Evolutionary conservation across 2,797 vertebrate species (phyloP), one percentile per base, ranked within the genome.

Genomic region (Pseudotriccus pelzelni): DNA sequence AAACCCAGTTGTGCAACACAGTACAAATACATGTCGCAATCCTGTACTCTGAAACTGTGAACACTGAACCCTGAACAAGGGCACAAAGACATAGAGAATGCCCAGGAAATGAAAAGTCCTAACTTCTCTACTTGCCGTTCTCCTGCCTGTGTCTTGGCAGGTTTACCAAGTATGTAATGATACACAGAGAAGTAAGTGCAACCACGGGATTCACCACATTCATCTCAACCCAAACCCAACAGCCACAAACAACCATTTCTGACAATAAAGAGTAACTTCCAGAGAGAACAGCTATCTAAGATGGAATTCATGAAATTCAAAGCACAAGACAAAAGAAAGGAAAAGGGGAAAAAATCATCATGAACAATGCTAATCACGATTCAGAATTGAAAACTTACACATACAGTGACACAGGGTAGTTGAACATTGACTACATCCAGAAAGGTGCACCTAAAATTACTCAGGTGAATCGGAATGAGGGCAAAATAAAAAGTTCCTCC

Each of bases 1-100:
- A 74, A 91, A 91, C 50, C 18, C 56, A 50, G 59, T 94, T 95
- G 91, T 88, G 95, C 83, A 94, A 90, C 22, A 28, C 47, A 79
- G 50, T 36, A 52, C 2, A 1, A 78, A 62, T 39, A 59, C 17
- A 27, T 86, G 91, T 86, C 1, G 86, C 90, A 96, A 94, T 90
- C 82, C 39, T 70, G n/a, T 32, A 56, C 74, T 91, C 49, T 49
- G 70, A 68, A 78, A 91, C 63, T 43, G 69, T 43, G 67, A 88
- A 67, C 30, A 4, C 34, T 79, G 83, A 91, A 93, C 80, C 37
- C 70, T 69, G 68, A 90, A 87, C 74, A 60, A 28, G 7, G 52
- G 69, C 76, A 91, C 56, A 58, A 59, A 84, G 73, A 76, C 14
- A 52, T 1, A 30, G 6, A 75, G 62, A 90, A 41, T 28, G 52